Base-by-base conservation (phyloP, 2,797 vertebrate species). In the Chrysocyon brachyurus region DNA sequence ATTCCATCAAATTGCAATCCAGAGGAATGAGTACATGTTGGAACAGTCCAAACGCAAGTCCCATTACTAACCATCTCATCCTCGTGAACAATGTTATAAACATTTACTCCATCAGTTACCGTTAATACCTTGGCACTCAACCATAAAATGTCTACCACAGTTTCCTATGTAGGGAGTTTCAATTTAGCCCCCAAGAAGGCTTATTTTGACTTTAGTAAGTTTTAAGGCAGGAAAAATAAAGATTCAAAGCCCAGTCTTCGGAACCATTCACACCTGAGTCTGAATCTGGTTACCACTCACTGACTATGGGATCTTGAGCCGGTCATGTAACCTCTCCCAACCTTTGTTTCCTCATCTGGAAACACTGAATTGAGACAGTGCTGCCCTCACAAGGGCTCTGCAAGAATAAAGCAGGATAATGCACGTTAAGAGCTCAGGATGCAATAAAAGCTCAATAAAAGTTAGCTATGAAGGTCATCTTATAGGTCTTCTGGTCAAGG, bases 211-310 rank as follows among this genome's bases (percentile, higher is more conserved):
- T 85, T 82, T 40, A 91, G 26, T 79, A 31, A 94, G 49, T 46
- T 66, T 64, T 19, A 40, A 40, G 15, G 28, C 16, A 72, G 21
- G 10, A 28, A 57, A 56, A 79, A 64, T 12, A 17, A 93, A 36
- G 81, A 70, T 12, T 19, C 15, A 52, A 96, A 84, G 33, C 19
- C n/a, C 59, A 70, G 28, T 54, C 36, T 72, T 66, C 40, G 26
- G 64, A 92, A 63, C 59, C 75, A 87, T 73, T 94, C 49, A 87
- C 91, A 90, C 10, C 11, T 63, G 26, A 75, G 52, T 89, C 26
- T 84, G 36, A 94, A 22, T 88, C 56, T 57, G 16, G 24, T 24
- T 36, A 40, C 24, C 2, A 52, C 16, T 90, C 75, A 22, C 77
- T 22, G n/a, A 63, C 61, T 81, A 10, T 36, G 83, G 70, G 75